Evolutionary conservation across 2,113 vertebrate species (phyloP).

Genomic region (Corythoichthys haematopterus): DNA sequence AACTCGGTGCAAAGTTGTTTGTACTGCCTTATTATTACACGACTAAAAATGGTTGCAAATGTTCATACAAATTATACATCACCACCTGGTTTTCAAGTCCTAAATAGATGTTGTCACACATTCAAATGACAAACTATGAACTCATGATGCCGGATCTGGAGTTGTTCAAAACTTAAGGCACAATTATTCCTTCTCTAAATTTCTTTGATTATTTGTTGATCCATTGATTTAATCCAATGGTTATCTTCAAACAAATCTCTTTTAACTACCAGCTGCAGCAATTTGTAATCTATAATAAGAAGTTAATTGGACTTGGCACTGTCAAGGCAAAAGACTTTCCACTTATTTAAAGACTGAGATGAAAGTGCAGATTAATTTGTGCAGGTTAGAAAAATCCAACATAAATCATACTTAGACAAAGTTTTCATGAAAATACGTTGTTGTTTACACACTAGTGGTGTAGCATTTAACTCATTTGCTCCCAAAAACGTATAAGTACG

Average conservation of each 20-base stretch:
- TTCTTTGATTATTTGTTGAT: not conserved
- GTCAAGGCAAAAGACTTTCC: not conserved
- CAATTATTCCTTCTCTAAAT: not conserved
- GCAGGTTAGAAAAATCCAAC: not conserved
- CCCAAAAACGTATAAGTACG: no score
- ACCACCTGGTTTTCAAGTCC: not conserved
- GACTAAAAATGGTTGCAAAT: no score
- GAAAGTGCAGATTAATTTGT: not conserved
- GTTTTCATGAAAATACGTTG: no score
- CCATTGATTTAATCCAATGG: not conserved
- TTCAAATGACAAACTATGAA: not conserved
- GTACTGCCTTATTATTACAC: not conserved
- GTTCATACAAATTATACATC: no score
- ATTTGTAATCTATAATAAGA: not conserved
- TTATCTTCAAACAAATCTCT: not conserved
- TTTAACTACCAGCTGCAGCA: not conserved
- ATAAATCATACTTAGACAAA: not conserved
- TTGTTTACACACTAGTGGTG: no score
- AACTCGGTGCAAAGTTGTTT: not conserved
- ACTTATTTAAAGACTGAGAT: not conserved
- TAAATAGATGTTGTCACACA: not conserved
- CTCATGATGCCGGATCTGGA: not conserved
- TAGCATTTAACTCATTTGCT: no score
- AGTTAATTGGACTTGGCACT: not conserved
- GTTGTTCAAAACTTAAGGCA: not conserved